phyloP scores from a whole-genome alignment of 2,888 invertebrate genomes.

The Serripes groenlandicus region DNA sequence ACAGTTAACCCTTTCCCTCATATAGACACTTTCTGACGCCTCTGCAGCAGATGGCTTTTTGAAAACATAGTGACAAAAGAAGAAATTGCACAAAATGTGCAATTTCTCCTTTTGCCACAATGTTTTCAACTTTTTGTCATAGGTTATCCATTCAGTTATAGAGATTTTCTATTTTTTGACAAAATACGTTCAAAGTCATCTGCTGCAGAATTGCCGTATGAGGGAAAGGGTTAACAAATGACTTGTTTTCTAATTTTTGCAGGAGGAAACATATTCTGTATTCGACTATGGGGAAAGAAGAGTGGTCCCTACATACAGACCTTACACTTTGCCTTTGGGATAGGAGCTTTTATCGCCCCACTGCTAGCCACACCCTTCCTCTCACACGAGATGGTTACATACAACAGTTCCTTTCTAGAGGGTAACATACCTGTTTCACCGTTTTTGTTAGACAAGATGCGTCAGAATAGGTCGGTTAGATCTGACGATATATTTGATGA shows the following conservation, averaged over 20 bases:
- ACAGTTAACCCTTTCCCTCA: too few species aligned
- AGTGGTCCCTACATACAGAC: conserved; percentile 87
- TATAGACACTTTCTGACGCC: too few species aligned
- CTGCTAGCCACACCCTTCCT: conserved; percentile 86
- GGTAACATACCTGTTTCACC: conserved; percentile 51
- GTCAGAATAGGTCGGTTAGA: not conserved
- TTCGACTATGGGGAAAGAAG: conserved; percentile 84
- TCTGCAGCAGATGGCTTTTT: too few species aligned
- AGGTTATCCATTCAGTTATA: too few species aligned
- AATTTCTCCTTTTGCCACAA: too few species aligned
- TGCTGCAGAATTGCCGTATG: too few species aligned
- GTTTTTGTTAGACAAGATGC: conserved; percentile 22
- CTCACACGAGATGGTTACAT: conserved; percentile 30
- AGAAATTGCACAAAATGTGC: too few species aligned
- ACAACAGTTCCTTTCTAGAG: conserved; percentile 35
- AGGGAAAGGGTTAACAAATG: too few species aligned
- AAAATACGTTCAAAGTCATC: too few species aligned
- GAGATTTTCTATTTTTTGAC: too few species aligned
- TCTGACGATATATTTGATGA: not conserved
- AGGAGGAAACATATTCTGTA: conserved; percentile 87
- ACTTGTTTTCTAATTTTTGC: conserved; percentile 57
- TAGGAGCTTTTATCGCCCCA: conserved; percentile 87
- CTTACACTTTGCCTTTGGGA: conserved; percentile 87
- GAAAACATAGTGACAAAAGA: too few species aligned
- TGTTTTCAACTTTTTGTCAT: too few species aligned